Conservation (phyloP, 2,113 vertebrate genomes). For the Ctenodactylus gundi region DNA sequence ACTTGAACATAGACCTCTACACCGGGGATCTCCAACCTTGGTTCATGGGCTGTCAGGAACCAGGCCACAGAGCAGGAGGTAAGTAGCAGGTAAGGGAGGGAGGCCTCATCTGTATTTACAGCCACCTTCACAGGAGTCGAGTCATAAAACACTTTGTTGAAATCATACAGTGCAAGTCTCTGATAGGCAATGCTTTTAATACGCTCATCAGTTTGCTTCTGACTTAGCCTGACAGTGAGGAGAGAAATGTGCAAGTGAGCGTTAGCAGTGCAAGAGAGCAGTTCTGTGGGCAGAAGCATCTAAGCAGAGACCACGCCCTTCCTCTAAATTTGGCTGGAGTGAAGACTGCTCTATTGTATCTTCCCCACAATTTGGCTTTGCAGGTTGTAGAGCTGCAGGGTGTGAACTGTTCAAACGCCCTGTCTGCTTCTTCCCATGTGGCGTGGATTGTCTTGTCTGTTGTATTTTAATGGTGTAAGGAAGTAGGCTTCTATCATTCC, state of each 20-base stretch:
- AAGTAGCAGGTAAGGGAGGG: no score
- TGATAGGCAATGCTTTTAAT: not conserved
- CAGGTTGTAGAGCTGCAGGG: not conserved
- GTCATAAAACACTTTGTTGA: not conserved
- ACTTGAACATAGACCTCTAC: not conserved
- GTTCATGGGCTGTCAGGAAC: no score
- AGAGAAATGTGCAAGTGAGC: not conserved
- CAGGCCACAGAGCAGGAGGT: no score
- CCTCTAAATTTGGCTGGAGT: not conserved
- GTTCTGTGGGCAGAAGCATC: not conserved
- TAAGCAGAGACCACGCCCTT: not conserved
- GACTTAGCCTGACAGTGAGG: not conserved
- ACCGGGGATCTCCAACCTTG: no score
- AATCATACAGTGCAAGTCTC: not conserved
- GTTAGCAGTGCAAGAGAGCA: not conserved
- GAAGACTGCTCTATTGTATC: not conserved
- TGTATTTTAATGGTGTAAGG: slow-evolving; percentile 30
- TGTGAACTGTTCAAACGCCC: not conserved
- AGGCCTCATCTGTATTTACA: no score
- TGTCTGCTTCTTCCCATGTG: not conserved
- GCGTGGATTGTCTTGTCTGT: not conserved
- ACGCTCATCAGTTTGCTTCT: not conserved
- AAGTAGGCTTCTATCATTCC: not conserved
- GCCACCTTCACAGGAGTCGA: not conserved
- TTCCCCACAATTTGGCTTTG: not conserved